These are phyloP conservation scores for Trachemys scripta DNA, from an alignment of 2,113 vertebrate genomes.

Conservation along the genomic window DNA sequence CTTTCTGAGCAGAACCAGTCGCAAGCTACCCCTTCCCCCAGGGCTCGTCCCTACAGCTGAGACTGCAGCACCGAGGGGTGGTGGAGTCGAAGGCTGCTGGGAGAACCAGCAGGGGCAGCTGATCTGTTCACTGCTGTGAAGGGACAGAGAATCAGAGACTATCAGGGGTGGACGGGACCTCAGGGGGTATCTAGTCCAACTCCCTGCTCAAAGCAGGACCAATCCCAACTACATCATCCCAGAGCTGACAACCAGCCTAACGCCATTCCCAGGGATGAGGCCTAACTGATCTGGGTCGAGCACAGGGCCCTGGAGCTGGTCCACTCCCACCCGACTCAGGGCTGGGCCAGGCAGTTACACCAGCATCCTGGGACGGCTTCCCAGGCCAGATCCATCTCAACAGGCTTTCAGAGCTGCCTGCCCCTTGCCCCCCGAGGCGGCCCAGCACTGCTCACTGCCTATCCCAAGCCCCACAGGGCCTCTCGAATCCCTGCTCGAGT, in stretches of 20 bases:
- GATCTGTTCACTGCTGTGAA: not conserved
- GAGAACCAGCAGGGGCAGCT: not conserved
- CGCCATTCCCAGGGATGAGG: not conserved
- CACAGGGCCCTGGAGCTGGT: not conserved
- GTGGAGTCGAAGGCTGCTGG: not conserved
- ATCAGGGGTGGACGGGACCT: too few relatives aligned
- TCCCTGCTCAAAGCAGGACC: too few relatives aligned
- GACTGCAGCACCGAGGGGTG: not conserved
- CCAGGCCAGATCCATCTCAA: not conserved
- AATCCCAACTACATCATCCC: too few relatives aligned
- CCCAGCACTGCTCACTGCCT: not conserved
- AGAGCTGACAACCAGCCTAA: not conserved
- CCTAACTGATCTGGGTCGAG: not conserved
- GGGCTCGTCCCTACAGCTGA: not conserved
- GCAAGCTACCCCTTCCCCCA: not conserved
- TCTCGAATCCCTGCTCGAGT: not conserved
- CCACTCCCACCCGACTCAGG: not conserved
- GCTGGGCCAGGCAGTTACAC: not conserved
- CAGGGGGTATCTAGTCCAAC: too few relatives aligned
- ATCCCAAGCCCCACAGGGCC: not conserved
- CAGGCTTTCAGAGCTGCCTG: not conserved
- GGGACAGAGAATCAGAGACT: not conserved
- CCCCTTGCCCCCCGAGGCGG: not conserved
- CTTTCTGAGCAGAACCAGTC: not conserved
- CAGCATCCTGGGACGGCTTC: rapidly evolving